Conservation (phyloP, 1,140 invertebrate genomes). For the Alviniconcha marisindica region DNA sequence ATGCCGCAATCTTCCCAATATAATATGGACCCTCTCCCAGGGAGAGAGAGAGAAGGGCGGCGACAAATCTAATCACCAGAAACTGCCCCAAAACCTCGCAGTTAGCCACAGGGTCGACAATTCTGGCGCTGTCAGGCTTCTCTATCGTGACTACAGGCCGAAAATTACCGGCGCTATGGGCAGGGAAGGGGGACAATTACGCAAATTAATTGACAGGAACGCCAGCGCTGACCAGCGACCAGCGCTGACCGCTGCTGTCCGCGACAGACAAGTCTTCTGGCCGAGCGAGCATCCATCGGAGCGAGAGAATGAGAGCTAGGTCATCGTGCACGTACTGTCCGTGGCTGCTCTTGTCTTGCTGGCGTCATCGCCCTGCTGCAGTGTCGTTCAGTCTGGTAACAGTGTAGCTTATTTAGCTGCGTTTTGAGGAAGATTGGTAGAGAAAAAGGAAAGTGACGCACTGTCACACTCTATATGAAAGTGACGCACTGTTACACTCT, state of each 20-base stretch:
- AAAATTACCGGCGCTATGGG: background rate
- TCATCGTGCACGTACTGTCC: no score
- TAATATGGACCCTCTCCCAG: background rate
- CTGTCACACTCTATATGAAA: no score
- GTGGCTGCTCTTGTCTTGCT: no score
- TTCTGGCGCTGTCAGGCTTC: background rate
- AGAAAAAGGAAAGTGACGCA: no score
- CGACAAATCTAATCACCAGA: conserved; percentile 31
- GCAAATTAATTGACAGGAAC: conserved; percentile 28
- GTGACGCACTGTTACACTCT: no score
- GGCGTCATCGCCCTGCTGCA: no score
- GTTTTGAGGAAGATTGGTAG: no score
- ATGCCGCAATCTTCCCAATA: conserved; percentile 31
- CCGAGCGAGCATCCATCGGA: background rate
- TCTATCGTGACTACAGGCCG: background rate
- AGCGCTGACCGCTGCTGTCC: background rate
- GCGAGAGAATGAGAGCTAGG: background rate
- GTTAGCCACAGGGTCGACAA: background rate
- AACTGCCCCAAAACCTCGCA: background rate
- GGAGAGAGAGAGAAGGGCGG: background rate
- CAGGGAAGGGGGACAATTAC: conserved; percentile 29
- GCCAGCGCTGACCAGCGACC: background rate
- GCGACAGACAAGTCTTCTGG: background rate
- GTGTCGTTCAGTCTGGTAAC: no score
- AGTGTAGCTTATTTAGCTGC: no score